Percentiles rank a stretch among this genome's conserved stretches.
Evolutionary conservation across 1,140 invertebrate genomes (phyloP).

Genomic region (Papilio polyxenes): DNA sequence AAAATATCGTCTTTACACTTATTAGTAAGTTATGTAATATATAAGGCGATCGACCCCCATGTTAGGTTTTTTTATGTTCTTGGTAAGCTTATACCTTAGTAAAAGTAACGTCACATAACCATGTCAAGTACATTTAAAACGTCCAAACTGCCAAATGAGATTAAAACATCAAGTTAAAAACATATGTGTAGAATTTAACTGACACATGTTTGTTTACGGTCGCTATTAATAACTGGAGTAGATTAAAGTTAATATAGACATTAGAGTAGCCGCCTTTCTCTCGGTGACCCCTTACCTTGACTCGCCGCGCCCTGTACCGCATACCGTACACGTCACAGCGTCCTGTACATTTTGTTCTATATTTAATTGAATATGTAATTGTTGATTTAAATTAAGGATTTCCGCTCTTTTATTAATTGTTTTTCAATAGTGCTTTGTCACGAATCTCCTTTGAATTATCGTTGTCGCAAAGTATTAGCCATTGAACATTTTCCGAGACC

Average conservation of each 20-base stretch:
- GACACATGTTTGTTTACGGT: constrained; percentile 31
- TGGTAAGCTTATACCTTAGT: too few relatives aligned
- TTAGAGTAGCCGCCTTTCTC: constrained; percentile 64
- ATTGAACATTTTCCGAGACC: too few relatives aligned
- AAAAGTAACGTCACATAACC: not conserved
- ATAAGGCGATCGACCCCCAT: too few relatives aligned
- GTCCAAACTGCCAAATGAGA: constrained; percentile 36
- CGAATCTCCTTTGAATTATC: constrained; percentile 15
- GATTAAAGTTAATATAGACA: constrained; percentile 57
- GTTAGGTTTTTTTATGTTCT: too few relatives aligned
- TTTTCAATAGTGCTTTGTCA: constrained; percentile 30
- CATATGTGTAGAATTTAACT: constrained; percentile 29
- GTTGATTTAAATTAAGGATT: constrained; percentile 38
- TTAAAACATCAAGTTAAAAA: constrained; percentile 3
- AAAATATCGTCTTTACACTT: too few relatives aligned
- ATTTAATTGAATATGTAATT: constrained; percentile 39
- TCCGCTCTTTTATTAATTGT: constrained; percentile 23
- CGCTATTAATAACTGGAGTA: constrained; percentile 46
- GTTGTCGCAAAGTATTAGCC: not conserved
- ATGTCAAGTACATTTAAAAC: constrained; percentile 36
- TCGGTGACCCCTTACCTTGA: constrained; percentile 73
- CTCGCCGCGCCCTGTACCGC: constrained; percentile 69
- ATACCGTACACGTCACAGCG: constrained; percentile 64
- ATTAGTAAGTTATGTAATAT: too few relatives aligned
- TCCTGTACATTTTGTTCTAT: constrained; percentile 45